These are phyloP conservation scores for Beris morrisii DNA, from an alignment of 2,888 invertebrate species.

Conservation along the genomic window DNA sequence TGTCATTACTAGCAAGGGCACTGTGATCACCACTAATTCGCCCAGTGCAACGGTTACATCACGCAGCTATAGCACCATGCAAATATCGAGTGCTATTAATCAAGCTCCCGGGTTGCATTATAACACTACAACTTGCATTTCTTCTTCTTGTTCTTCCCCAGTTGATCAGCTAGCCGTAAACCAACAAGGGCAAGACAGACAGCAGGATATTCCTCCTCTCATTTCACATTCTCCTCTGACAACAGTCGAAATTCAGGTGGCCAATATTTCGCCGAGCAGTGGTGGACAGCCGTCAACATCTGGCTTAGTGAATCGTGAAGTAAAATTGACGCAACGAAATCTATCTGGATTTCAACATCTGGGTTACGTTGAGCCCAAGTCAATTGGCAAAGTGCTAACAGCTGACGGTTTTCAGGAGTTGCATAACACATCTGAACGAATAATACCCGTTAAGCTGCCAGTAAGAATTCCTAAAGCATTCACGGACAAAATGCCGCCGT, in stretches of 20 bases:
- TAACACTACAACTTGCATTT: too few species aligned
- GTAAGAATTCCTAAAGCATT: too few species aligned
- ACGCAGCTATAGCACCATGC: too few species aligned
- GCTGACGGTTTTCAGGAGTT: constrained; percentile 31
- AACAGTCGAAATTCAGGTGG: neutral
- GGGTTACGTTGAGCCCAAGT: constrained; percentile 31
- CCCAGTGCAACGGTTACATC: constrained; percentile 45
- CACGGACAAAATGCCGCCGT: constrained; percentile 39
- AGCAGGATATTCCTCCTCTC: too few species aligned
- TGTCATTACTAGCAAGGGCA: constrained; percentile 45
- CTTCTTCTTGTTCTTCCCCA: too few species aligned
- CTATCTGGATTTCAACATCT: constrained; percentile 33
- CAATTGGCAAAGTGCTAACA: constrained; percentile 28
- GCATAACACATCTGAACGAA: too few species aligned
- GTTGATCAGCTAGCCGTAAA: too few species aligned
- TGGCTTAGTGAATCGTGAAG: neutral
- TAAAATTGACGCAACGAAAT: constrained; percentile 22
- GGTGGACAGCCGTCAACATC: neutral
- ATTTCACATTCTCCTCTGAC: neutral
- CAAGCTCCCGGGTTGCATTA: too few species aligned
- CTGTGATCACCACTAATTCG: constrained; percentile 44
- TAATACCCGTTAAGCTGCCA: too few species aligned
- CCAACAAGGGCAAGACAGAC: too few species aligned
- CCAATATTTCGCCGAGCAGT: neutral
- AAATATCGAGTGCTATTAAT: too few species aligned